These are phyloP conservation scores for Temnothorax nylanderi DNA, from an alignment of 1,140 invertebrate genomes.

Conservation along the genomic window DNA sequence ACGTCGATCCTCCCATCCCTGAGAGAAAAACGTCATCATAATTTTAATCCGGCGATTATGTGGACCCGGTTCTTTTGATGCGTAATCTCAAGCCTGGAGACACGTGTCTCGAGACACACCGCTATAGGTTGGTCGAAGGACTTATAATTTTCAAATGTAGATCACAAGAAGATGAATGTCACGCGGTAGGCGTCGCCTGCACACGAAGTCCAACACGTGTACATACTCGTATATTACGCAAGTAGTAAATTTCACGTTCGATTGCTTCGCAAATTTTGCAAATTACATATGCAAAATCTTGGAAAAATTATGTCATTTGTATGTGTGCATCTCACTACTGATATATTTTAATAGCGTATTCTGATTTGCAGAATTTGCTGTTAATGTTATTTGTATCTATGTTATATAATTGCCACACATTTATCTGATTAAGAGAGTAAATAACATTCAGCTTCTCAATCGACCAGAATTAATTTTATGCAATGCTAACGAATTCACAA, in stretches of 20 bases:
- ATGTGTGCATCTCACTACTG: not conserved
- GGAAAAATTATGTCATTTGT: not conserved
- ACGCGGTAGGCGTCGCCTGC: not conserved
- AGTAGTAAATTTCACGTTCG: slow-evolving; percentile 2
- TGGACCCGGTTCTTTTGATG: slow-evolving; percentile 27
- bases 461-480: too few relatives aligned
- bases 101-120: slow-evolving; percentile 39
- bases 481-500: too few relatives aligned
- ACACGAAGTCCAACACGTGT: slow-evolving; percentile 6
- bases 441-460: too few relatives aligned
- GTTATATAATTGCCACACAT: too few relatives aligned
- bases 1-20: not conserved
- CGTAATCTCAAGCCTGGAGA: slow-evolving; percentile 42
- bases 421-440: too few relatives aligned
- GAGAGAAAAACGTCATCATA: slow-evolving; percentile 50
- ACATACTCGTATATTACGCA: slow-evolving; percentile 9
- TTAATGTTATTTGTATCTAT: too few relatives aligned
- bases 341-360: not conserved
- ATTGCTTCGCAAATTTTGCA: slow-evolving; percentile 2
- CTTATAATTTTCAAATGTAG: slow-evolving; percentile 36
- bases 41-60: slow-evolving; percentile 60
- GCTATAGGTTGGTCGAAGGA: not conserved
- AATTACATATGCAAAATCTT: not conserved
- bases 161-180: slow-evolving; percentile 5
- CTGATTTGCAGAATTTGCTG: too few relatives aligned